These are phyloP conservation scores for Tupaia tana DNA, from an alignment of 2,113 vertebrate genomes.

Conservation along the genomic window DNA sequence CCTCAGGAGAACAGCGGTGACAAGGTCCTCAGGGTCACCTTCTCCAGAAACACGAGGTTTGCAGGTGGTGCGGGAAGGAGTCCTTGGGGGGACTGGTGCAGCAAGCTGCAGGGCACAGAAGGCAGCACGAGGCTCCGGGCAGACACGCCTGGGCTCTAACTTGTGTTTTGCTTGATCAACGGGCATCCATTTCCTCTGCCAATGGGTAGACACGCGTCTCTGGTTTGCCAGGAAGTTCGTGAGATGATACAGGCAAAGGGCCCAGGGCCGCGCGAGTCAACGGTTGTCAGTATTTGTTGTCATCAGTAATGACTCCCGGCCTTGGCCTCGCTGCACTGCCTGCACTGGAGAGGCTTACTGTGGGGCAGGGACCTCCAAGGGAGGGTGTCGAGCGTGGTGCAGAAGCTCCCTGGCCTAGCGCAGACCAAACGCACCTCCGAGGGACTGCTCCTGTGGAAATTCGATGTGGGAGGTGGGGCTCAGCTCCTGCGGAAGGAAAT, in stretches of 20 bases:
- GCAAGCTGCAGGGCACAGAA: background rate
- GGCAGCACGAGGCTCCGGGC: rapidly evolving
- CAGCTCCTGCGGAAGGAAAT: background rate
- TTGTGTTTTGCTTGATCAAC: background rate
- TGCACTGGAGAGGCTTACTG: no score
- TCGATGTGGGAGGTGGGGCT: no score
- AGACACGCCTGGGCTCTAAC: background rate
- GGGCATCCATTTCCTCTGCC: background rate
- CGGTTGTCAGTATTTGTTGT: rapidly evolving
- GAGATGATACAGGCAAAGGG: background rate
- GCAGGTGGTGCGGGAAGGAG: no score
- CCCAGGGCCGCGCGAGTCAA: background rate
- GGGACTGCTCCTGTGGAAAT: background rate
- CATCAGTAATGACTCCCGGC: rapidly evolving
- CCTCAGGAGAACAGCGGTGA: no score
- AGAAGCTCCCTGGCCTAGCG: background rate
- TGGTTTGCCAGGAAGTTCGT: background rate
- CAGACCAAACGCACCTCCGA: rapidly evolving
- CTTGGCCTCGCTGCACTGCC: background rate
- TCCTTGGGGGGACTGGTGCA: no score
- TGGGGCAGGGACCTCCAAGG: background rate
- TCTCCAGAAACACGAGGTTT: no score
- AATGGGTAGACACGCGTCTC: background rate
- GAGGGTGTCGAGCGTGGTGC: background rate
- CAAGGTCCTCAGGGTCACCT: no score